These are phyloP conservation scores for Dryomyza anilis DNA, from an alignment of 2,888 invertebrate genomes.

Conservation along the genomic window DNA sequence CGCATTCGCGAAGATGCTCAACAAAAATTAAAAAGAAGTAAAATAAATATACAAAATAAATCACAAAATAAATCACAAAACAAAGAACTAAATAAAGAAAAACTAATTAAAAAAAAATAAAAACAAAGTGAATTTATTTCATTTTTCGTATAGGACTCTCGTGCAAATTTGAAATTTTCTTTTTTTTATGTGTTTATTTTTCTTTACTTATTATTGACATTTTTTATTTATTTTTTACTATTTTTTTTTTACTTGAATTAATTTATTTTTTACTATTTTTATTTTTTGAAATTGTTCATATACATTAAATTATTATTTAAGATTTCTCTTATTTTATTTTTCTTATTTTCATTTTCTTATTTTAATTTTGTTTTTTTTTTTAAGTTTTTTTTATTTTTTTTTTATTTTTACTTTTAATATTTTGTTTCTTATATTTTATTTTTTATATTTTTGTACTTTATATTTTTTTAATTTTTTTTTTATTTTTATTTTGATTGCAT, in stretches of 20 bases:
- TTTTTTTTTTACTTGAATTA: too few species aligned
- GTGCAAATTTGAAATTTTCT: too few species aligned
- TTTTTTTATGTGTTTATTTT: too few species aligned
- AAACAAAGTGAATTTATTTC: conserved; percentile 14
- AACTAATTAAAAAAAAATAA: conserved; percentile 5
- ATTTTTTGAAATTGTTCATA: too few species aligned
- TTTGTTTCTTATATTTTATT: conserved; percentile 3
- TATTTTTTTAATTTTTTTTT: background rate
- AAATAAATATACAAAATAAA: conserved; percentile 25
- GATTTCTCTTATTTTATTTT: too few species aligned
- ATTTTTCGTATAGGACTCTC: too few species aligned
- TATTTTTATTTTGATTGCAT: background rate
- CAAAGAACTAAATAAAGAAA: background rate
- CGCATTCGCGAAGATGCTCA: background rate
- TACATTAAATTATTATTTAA: too few species aligned
- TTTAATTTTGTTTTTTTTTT: too few species aligned
- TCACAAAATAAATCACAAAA: background rate
- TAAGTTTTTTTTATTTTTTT: background rate
- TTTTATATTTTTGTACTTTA: background rate
- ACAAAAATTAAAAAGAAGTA: conserved; percentile 22
- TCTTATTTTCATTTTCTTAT: too few species aligned
- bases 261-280: too few species aligned
- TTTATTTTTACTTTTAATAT: background rate
- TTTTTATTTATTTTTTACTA: too few species aligned
- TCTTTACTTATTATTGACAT: too few species aligned